Percentiles rank a stretch among this genome's conserved stretches.
Conservation (phyloP, 2,888 invertebrate species). For the Nemapogon koenigi region DNA sequence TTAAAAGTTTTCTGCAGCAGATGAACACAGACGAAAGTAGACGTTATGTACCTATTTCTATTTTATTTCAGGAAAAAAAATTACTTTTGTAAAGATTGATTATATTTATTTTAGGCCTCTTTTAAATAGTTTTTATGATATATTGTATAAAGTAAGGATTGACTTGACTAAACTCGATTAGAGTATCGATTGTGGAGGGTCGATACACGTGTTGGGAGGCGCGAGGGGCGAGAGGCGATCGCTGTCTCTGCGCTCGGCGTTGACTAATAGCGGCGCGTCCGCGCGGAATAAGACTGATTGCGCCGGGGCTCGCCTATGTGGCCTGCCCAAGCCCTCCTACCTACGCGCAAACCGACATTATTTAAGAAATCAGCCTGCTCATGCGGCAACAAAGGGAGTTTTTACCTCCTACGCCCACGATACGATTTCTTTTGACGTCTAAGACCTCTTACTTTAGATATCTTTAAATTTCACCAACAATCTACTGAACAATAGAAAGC, state of each 20-base stretch:
- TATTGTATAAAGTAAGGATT: too few species aligned
- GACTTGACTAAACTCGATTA: too few species aligned
- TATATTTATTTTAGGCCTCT: too few species aligned
- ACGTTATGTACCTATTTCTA: too few species aligned
- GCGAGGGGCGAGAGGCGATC: constrained; percentile 32
- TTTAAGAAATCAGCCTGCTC: constrained; percentile 61
- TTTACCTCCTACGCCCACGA: constrained; percentile 39
- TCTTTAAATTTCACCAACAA: too few species aligned
- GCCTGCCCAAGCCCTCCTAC: constrained; percentile 39
- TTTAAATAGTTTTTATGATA: too few species aligned
- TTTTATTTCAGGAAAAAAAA: too few species aligned
- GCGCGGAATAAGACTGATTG: constrained; percentile 64
- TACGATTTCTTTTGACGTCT: constrained; percentile 5
- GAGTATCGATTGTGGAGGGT: constrained; percentile 52
- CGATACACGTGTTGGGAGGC: constrained; percentile 34
- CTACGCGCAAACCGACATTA: constrained; percentile 58
- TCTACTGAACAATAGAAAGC: too few species aligned
- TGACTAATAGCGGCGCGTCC: constrained; percentile 62
- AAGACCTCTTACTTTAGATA: too few species aligned
- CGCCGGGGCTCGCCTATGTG: constrained; percentile 50
- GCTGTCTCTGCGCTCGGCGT: constrained; percentile 60
- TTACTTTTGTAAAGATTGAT: too few species aligned
- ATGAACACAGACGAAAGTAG: too few species aligned
- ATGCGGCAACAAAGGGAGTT: constrained; percentile 57
- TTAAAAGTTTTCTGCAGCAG: too few species aligned